Evolutionary conservation across 2,797 vertebrate genomes (phyloP).

Genomic region (Melanotaenia pygmaea): DNA sequence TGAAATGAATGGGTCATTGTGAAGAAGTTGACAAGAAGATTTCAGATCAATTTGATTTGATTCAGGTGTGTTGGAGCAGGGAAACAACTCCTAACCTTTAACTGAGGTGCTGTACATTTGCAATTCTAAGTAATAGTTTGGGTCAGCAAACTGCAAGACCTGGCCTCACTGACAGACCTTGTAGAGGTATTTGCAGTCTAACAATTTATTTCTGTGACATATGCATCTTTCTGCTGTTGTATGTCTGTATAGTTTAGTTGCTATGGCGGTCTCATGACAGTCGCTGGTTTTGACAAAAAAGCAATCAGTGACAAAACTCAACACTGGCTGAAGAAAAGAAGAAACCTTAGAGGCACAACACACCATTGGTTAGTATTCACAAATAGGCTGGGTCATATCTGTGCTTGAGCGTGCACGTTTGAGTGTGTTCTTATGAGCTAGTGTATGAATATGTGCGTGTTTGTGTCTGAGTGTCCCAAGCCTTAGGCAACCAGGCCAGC

Average conservation of each 20-base stretch:
- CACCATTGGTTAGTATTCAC: conserved; percentile 57
- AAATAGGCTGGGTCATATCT: conserved; percentile 58
- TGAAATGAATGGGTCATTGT: no score
- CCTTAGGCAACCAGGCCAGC: conserved; percentile 81
- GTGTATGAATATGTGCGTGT: conserved; percentile 17
- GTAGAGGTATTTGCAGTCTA: not conserved
- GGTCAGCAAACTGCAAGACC: no score
- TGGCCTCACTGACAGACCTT: not conserved
- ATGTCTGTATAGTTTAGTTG: not conserved
- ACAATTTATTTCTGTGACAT: no score
- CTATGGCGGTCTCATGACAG: conserved; percentile 6
- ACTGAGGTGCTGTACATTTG: no score
- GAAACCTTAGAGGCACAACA: conserved; percentile 37
- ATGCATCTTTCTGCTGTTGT: not conserved
- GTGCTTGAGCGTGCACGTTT: conserved; percentile 35
- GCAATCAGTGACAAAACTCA: conserved; percentile 34
- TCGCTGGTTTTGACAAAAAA: conserved; percentile 19
- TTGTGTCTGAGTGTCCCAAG: conserved; percentile 51
- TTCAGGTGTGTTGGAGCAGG: no score
- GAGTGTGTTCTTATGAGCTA: conserved; percentile 22
- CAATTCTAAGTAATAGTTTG: no score
- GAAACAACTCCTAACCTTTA: no score
- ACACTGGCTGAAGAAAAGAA: conserved; percentile 35
- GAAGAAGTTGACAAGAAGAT: no score
- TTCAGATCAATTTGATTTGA: no score